phyloP scores from a whole-genome alignment of 2,113 vertebrate species.

The Vulpes vulpes region DNA sequence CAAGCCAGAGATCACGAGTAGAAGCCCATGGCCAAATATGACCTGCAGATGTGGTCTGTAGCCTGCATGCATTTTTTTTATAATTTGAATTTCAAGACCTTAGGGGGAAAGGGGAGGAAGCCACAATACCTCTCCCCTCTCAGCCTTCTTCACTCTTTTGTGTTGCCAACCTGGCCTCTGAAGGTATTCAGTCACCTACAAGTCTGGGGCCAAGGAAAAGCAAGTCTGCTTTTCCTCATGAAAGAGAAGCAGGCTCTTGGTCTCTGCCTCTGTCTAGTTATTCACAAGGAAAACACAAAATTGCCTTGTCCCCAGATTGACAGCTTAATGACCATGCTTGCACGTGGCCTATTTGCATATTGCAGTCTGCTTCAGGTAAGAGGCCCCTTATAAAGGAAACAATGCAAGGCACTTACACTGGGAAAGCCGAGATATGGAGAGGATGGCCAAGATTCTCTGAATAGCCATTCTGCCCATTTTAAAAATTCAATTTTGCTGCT shows the following conservation, averaged over 20 bases:
- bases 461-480: constrained; percentile 46
- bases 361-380: constrained; percentile 20
- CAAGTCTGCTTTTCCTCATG: neutral
- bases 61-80: neutral
- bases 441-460: constrained; percentile 49
- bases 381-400: constrained; percentile 22
- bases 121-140: neutral
- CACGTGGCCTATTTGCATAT: neutral
- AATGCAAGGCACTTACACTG: neutral
- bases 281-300: constrained; percentile 56
- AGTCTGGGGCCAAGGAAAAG: neutral
- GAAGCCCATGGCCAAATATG: neutral
- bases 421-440: neutral
- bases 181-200: neutral
- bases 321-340: constrained; percentile 49
- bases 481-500: constrained; percentile 59
- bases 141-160: neutral
- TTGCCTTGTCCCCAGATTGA: constrained; percentile 41
- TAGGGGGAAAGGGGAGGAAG: neutral
- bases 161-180: neutral
- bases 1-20: neutral
- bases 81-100: neutral
- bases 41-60: neutral
- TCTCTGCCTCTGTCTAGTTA: neutral
- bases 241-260: neutral